phyloP scores from a whole-genome alignment of 2,797 vertebrate species.

The Lacerta bilineata region DNA sequence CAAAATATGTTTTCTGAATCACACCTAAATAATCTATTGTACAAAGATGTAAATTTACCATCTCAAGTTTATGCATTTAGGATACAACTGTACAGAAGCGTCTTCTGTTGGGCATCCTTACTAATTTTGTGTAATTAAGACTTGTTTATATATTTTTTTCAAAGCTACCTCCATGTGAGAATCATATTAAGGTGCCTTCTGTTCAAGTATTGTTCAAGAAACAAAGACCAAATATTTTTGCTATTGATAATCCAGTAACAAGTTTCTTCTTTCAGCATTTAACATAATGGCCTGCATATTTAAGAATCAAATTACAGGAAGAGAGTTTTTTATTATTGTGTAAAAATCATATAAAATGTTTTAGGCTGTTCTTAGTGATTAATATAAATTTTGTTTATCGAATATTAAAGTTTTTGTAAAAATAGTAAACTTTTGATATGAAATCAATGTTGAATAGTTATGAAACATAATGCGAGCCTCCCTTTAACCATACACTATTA shows the following conservation, averaged over 20 bases:
- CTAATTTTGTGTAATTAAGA: slow-evolving; percentile 17
- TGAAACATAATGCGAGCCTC: not conserved
- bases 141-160: not conserved
- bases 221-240: slow-evolving; percentile 53
- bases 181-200: slow-evolving; percentile 15
- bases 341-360: slow-evolving; percentile 37
- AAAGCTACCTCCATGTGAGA: not conserved
- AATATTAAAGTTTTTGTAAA: slow-evolving; percentile 33
- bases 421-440: slow-evolving; percentile 15
- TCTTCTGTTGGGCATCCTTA: not conserved
- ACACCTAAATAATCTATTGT: not conserved
- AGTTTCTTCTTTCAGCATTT: not conserved
- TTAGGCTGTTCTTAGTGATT: slow-evolving; percentile 8
- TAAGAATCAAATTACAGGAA: slow-evolving; percentile 6
- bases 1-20: slow-evolving; percentile 6
- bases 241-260: slow-evolving; percentile 66
- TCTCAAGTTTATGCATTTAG: not conserved
- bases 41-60: slow-evolving; percentile 15
- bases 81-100: not conserved
- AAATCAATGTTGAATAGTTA: slow-evolving; percentile 2
- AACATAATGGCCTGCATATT: not conserved
- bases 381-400: slow-evolving; percentile 19
- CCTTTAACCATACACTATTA: slow-evolving; percentile 15
- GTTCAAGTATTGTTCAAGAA: slow-evolving; percentile 16
- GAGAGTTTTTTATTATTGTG: not conserved